Conservation (phyloP, 2,888 invertebrate genomes). For the Tineola bisselliella region DNA sequence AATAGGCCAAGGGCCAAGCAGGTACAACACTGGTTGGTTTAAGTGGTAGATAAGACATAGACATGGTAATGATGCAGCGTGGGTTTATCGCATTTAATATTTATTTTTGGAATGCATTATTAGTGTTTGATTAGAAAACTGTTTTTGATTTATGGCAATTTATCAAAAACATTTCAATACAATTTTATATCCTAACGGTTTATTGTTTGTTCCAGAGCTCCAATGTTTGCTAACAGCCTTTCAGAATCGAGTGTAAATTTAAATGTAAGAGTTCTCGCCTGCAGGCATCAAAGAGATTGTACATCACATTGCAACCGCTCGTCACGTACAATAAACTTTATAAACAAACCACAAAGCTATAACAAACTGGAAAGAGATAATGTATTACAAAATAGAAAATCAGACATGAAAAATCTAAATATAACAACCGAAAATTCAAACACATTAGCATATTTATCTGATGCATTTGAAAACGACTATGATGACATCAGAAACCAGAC, state of each 20-base stretch:
- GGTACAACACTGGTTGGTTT: not conserved
- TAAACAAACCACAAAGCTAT: not conserved
- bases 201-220: slow-evolving; percentile 51
- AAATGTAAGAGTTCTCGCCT: slow-evolving; percentile 63
- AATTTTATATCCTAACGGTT: slow-evolving; percentile 12
- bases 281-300: slow-evolving; percentile 63
- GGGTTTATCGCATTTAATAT: slow-evolving; percentile 5
- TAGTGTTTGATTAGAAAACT: not conserved
- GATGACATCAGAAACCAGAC: not conserved
- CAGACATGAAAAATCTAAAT: not conserved
- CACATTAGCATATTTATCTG: slow-evolving; percentile 11
- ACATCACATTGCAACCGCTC: slow-evolving; percentile 31
- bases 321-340: not conserved
- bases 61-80: slow-evolving; percentile 9
- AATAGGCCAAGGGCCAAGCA: not conserved
- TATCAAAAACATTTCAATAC: not conserved
- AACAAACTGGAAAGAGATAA: not conserved
- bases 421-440: not conserved
- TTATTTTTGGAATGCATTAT: not conserved
- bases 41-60: slow-evolving; percentile 11
- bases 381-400: not conserved
- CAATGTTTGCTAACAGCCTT: slow-evolving; percentile 69
- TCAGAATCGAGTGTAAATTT: slow-evolving; percentile 67
- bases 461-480: not conserved
- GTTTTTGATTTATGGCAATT: not conserved